These are phyloP conservation scores for Galleria mellonella DNA, from an alignment of 1,140 invertebrate species.

Conservation along the genomic window DNA sequence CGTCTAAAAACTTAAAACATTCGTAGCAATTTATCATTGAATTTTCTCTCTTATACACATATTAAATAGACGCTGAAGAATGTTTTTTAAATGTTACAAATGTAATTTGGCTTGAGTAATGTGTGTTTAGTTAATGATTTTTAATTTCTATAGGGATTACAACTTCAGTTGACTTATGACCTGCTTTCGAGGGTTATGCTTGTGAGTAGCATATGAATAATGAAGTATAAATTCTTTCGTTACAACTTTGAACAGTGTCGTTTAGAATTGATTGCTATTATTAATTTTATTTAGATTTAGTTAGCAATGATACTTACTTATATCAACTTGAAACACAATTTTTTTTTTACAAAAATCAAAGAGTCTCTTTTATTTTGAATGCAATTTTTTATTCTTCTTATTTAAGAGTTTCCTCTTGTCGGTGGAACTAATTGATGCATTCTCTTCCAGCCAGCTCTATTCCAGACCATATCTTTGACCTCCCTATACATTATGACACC, in stretches of 20 bases:
- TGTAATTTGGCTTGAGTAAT: conserved; percentile 5
- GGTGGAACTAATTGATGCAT: no score
- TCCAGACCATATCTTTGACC: no score
- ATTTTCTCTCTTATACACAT: conserved; percentile 8
- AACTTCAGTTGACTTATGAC: conserved; percentile 1
- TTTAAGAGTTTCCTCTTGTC: no score
- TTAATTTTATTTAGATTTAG: no score
- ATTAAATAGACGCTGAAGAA: conserved; percentile 9
- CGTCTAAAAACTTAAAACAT: conserved; percentile 12
- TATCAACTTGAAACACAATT: no score
- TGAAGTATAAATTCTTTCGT: background rate
- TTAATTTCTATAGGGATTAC: conserved; percentile 21
- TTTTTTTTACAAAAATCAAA: no score
- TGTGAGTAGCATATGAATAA: background rate
- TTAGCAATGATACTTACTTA: no score
- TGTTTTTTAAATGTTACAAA: conserved; percentile 15
- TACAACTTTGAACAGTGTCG: background rate
- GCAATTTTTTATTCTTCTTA: no score
- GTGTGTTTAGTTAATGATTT: conserved; percentile 16
- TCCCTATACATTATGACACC: no score
- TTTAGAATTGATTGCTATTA: no score
- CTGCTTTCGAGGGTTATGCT: background rate
- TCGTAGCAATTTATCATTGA: conserved; percentile 19
- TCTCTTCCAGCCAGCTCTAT: no score
- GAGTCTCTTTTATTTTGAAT: no score